Conservation (phyloP, 2,888 invertebrate species). For the Lottia scabra region DNA sequence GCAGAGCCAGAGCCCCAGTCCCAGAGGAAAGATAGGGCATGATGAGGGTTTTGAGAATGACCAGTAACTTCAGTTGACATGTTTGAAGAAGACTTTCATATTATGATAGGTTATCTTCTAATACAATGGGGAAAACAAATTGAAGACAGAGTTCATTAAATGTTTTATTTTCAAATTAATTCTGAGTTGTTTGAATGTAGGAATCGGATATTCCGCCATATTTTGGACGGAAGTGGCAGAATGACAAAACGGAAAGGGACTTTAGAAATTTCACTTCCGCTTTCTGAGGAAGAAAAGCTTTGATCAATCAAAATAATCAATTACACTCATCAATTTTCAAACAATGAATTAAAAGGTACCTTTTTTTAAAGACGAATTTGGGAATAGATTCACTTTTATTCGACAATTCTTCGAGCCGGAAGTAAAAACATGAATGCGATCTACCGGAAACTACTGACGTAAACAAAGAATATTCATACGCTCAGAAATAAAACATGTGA, state of each 20-base stretch:
- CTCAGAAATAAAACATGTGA: not conserved
- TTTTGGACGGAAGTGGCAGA: constrained; percentile 43
- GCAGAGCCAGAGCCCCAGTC: too few relatives aligned
- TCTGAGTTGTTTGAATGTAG: not conserved
- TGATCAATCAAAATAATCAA: not conserved
- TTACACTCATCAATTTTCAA: constrained; percentile 12
- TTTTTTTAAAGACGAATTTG: not conserved
- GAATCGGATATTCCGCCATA: constrained; percentile 4
- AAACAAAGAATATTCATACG: constrained; percentile 25
- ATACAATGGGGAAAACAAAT: too few relatives aligned
- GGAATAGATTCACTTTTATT: not conserved
- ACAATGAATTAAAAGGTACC: not conserved
- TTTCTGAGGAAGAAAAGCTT: constrained; percentile 10
- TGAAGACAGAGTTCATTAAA: too few relatives aligned
- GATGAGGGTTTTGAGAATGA: too few relatives aligned
- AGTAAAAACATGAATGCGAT: constrained; percentile 29
- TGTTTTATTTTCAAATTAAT: too few relatives aligned
- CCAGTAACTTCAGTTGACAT: too few relatives aligned
- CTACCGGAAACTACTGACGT: constrained; percentile 32
- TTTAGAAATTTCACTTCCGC: constrained; percentile 33
- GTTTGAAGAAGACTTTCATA: too few relatives aligned
- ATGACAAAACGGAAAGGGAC: constrained; percentile 39
- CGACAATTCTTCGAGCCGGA: constrained; percentile 18
- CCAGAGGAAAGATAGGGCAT: too few relatives aligned
- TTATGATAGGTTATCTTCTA: too few relatives aligned